Conservation (phyloP, 2,797 vertebrate genomes). For the Ciconia nigra region DNA sequence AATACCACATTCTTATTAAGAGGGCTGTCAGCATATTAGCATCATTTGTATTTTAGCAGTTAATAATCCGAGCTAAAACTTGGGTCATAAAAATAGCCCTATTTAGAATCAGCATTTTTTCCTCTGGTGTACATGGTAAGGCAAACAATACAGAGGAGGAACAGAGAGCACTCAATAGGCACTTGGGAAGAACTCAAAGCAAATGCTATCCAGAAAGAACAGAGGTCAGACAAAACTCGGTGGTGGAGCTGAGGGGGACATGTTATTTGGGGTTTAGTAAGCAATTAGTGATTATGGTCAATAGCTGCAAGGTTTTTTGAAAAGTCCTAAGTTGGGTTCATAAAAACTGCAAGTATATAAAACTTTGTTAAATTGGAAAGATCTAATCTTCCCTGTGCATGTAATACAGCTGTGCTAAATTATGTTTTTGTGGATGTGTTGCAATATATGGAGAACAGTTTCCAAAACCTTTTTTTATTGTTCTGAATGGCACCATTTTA, state of each 20-base stretch:
- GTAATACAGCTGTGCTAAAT: neutral
- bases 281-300: neutral
- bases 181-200: neutral
- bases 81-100: neutral
- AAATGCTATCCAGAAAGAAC: neutral
- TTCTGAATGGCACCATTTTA: neutral
- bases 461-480: neutral
- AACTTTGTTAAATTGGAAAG: neutral
- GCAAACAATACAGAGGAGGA: neutral
- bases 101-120: neutral
- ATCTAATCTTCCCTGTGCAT: neutral
- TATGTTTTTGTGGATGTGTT: neutral
- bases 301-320: neutral
- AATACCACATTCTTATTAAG: neutral
- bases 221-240: neutral
- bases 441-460: neutral
- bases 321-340: neutral
- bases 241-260: neutral
- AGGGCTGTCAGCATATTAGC: neutral
- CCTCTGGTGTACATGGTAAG: neutral
- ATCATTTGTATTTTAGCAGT: neutral
- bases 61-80: neutral
- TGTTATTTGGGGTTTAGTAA: neutral
- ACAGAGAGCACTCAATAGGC: neutral
- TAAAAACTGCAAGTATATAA: neutral